Base-by-base conservation (phyloP, 2,113 vertebrate species). In the Acanthisitta chloris region DNA sequence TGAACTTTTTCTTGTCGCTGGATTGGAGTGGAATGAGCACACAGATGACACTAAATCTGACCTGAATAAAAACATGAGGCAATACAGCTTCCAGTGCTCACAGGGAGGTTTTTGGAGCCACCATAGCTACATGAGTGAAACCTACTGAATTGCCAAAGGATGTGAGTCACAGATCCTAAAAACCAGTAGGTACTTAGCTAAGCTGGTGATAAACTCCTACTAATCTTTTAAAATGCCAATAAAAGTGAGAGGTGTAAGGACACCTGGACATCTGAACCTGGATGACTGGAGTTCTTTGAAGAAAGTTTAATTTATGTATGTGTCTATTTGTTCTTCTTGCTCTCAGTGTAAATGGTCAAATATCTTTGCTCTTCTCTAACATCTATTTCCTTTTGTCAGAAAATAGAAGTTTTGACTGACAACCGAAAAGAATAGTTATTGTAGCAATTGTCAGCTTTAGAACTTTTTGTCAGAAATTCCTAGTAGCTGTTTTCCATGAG, bases 351-450 rank as follows among this genome's bases (percentile, higher is more conserved):
- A 71, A 57, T 1, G 10, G 66, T 61, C 74, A 74, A 57, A 52
- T 29, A 48, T 33, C 25, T 79, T 82, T 85, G 58, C 54, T 81
- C 40, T 81, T 69, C 64, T 73, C 49, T 65, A 81, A 51, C 42
- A 58, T 67, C 57, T 78, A 33, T 77, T 89, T 62, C 43, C 45
- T 54, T 84, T 81, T 85, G 38, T 72, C 24, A 49, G 64, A 96
- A 87, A 92, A 80, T 28, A 49, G 49, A 76, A 66, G 43, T 77
- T 81, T 58, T 88, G 65, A 78, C 49, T 78, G 86, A 78, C 59
- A 92, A 36, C 19, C 79, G 51, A 78, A 79, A 85, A 86, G 36
- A 79, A 82, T 46, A 25, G 55, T 61, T 86, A 79, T 74, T 89
- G 61, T 57, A 61, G 55, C 45, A 79, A 82, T 59, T 82, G 40